Evolutionary conservation across 2,113 vertebrate species (phyloP).

Genomic region (Mustela nigripes): DNA sequence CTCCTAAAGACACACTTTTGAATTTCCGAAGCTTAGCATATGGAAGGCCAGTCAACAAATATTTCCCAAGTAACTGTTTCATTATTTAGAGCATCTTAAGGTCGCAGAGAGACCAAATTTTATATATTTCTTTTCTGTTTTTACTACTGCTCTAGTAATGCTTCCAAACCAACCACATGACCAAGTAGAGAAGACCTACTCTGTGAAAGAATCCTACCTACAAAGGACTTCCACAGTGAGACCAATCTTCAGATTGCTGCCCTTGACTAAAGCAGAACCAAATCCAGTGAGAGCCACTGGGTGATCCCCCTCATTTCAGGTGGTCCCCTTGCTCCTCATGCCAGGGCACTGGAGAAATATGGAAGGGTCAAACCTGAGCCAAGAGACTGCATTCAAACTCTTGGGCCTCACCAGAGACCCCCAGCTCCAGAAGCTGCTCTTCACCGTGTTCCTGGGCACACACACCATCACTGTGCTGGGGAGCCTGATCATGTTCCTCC

Average conservation of each 20-base stretch:
- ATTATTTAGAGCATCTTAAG: not conserved
- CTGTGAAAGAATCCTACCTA: not conserved
- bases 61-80: conserved; percentile 10
- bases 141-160: not conserved
- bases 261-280: not conserved
- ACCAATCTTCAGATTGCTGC: not conserved
- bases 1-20: not conserved
- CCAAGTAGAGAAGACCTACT: not conserved
- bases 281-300: not conserved
- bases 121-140: conserved; percentile 38
- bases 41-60: not conserved
- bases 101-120: not conserved
- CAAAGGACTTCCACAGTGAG: not conserved
- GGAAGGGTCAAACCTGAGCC: conserved; percentile 65
- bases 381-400: conserved; percentile 63
- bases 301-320: not conserved
- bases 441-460: conserved; percentile 54
- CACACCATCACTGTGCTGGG: conserved; percentile 61
- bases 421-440: conserved; percentile 64
- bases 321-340: not conserved
- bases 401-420: conserved; percentile 67
- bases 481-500: conserved; percentile 65
- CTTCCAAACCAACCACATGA: not conserved
- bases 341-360: conserved; percentile 25
- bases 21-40: conserved; percentile 15